phyloP scores from a whole-genome alignment of 2,113 vertebrate species.

The Antigone vipio region DNA sequence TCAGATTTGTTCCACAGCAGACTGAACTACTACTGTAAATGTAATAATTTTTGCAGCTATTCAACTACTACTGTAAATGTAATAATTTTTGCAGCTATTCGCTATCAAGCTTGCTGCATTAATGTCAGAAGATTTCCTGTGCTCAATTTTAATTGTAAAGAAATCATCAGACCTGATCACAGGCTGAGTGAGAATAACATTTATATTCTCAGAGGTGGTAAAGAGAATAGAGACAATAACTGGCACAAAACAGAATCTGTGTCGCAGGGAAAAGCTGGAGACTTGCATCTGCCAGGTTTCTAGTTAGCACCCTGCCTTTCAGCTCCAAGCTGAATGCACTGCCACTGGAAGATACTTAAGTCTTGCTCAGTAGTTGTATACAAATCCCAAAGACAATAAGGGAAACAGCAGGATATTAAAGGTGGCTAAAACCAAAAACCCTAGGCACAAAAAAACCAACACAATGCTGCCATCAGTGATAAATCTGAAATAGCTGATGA shows the following conservation, averaged over 20 bases:
- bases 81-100: neutral
- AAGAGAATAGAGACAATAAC: neutral
- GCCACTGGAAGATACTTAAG: neutral
- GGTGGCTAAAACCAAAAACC: neutral
- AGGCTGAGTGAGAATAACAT: neutral
- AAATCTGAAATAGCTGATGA: neutral
- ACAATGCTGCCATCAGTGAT: neutral
- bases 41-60: neutral
- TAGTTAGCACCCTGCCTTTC: neutral
- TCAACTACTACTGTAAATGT: neutral
- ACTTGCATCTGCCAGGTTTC: neutral
- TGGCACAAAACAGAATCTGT: neutral
- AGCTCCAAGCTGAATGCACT: neutral
- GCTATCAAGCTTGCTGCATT: neutral
- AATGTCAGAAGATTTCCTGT: neutral
- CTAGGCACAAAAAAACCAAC: neutral
- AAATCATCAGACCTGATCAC: neutral
- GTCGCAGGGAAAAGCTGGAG: neutral
- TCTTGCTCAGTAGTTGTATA: neutral
- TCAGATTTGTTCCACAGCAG: neutral
- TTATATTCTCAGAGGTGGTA: neutral
- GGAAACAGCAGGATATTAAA: neutral
- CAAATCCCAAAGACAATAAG: neutral
- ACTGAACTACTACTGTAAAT: neutral
- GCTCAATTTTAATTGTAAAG: neutral